Percentiles rank a stretch among this genome's conserved stretches.
These are phyloP conservation scores for Shargacucullia verbasci DNA, from an alignment of 2,888 invertebrate genomes.

Conservation along the genomic window DNA sequence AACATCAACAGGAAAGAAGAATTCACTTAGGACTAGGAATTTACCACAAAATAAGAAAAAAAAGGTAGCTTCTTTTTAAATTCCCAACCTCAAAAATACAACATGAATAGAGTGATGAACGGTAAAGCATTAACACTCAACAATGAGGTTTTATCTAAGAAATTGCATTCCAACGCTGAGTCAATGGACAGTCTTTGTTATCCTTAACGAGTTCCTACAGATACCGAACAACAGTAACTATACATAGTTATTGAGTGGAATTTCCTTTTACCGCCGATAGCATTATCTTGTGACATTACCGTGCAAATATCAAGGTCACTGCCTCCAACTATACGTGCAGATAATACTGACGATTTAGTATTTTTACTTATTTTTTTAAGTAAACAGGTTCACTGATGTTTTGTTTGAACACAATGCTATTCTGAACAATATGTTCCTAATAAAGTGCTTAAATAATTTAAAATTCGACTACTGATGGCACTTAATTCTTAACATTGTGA, in stretches of 20 bases:
- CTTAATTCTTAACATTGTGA: no score
- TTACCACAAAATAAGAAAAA: background rate
- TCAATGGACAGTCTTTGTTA: slow-evolving; percentile 60
- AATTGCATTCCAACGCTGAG: slow-evolving; percentile 65
- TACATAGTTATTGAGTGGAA: slow-evolving; percentile 61
- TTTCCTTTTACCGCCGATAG: slow-evolving; percentile 71
- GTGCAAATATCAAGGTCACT: slow-evolving; percentile 70
- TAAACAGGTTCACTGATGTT: background rate
- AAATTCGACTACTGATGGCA: no score
- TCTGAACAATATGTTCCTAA: no score
- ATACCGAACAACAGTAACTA: slow-evolving; percentile 52
- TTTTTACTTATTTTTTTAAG: slow-evolving; percentile 8
- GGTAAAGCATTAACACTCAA: slow-evolving; percentile 38
- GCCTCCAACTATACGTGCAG: slow-evolving; percentile 38
- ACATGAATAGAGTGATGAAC: slow-evolving; percentile 30
- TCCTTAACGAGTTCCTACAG: slow-evolving; percentile 53
- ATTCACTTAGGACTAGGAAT: no score
- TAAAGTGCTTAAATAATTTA: no score
- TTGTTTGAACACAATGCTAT: no score
- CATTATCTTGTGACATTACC: slow-evolving; percentile 67
- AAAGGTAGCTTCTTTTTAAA: slow-evolving; percentile 4
- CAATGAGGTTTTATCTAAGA: slow-evolving; percentile 63
- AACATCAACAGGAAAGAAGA: no score
- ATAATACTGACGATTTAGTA: slow-evolving; percentile 10
- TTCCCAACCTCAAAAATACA: slow-evolving; percentile 19